Percentiles rank a stretch among this genome's conserved stretches.
Evolutionary conservation across 2,888 invertebrate species (phyloP).

Genomic region (Tipula vernalis): DNA sequence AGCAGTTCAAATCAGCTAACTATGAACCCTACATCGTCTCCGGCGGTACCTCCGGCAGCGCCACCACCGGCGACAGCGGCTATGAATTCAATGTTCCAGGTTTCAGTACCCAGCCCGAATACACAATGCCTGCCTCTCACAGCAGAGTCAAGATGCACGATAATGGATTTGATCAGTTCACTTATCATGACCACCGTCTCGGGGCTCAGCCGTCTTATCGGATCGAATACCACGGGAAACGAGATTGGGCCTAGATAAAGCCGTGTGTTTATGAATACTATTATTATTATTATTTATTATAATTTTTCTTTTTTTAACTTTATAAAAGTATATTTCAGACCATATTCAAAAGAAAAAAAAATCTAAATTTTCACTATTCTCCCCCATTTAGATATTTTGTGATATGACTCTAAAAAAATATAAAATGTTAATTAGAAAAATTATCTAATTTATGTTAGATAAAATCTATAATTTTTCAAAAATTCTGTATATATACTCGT

Average conservation of each 20-base stretch:
- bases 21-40: background rate
- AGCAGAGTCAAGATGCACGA: constrained; percentile 9
- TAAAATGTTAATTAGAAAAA: background rate
- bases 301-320: background rate
- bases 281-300: background rate
- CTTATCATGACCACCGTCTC: constrained; percentile 5
- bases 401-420: background rate
- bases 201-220: constrained; percentile 9
- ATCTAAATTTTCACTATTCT: background rate
- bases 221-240: constrained; percentile 6
- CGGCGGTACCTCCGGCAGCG: background rate
- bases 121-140: constrained; percentile 10
- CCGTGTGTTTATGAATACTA: background rate
- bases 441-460: background rate
- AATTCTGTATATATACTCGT: background rate
- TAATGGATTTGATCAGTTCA: constrained; percentile 9
- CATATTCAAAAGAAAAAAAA: background rate
- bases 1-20: background rate
- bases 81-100: background rate
- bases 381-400: background rate
- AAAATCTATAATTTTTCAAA: background rate
- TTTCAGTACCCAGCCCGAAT: background rate
- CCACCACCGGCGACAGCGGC: background rate
- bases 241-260: background rate
- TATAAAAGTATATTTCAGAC: background rate